Evolutionary conservation across 1,140 invertebrate species (phyloP).

Genomic region (Hydropsyche tenuis): DNA sequence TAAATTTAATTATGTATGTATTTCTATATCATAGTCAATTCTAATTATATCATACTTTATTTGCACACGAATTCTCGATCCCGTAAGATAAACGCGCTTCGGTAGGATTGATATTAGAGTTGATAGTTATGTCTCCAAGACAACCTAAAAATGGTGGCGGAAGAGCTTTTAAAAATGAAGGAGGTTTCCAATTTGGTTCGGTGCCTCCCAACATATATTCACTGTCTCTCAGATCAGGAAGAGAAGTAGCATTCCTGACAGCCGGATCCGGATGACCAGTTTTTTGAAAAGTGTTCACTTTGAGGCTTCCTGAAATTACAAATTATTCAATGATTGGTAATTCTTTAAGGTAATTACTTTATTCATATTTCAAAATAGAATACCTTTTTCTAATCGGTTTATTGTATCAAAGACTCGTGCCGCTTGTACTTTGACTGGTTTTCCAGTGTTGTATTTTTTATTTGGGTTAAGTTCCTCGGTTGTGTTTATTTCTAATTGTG

Average conservation of each 20-base stretch:
- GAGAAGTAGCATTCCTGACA: slow-evolving; percentile 60
- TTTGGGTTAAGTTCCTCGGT: too few relatives aligned
- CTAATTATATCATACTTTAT: slow-evolving; percentile 65
- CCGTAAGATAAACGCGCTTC: slow-evolving; percentile 75
- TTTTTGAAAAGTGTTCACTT: slow-evolving; percentile 74
- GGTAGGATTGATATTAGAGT: slow-evolving; percentile 66
- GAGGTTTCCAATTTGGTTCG: slow-evolving; percentile 64
- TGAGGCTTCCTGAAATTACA: slow-evolving; percentile 63
- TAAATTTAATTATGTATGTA: not conserved
- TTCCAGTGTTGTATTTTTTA: slow-evolving; percentile 81
- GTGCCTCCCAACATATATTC: slow-evolving; percentile 82
- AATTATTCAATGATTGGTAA: too few relatives aligned
- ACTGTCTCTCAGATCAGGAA: slow-evolving; percentile 70
- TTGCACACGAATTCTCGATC: slow-evolving; percentile 76
- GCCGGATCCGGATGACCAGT: slow-evolving; percentile 70
- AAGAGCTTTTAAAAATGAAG: slow-evolving; percentile 37
- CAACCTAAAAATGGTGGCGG: slow-evolving; percentile 76
- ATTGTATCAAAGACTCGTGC: slow-evolving; percentile 63
- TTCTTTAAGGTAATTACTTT: too few relatives aligned
- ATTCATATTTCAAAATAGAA: slow-evolving; percentile 12
- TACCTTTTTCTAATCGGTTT: slow-evolving; percentile 66
- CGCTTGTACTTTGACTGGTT: slow-evolving; percentile 79
- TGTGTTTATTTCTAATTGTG: slow-evolving; percentile 71
- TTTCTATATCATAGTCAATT: too few relatives aligned
- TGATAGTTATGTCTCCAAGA: slow-evolving; percentile 79